Evolutionary conservation across 1,140 invertebrate genomes (phyloP).

Genomic region (Diploscapter pachys): DNA sequence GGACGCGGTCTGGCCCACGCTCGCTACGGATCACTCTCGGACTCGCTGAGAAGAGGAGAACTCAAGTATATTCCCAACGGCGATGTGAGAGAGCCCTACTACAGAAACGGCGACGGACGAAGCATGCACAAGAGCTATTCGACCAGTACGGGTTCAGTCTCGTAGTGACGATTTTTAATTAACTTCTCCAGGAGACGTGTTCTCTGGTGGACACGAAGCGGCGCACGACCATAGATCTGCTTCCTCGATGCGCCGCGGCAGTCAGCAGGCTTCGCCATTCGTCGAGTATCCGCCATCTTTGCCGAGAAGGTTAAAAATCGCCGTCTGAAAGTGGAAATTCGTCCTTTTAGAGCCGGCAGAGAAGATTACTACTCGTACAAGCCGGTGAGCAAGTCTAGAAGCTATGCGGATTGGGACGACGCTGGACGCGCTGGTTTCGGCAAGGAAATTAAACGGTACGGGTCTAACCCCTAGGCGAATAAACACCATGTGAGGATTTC

Average conservation of each 20-base stretch:
- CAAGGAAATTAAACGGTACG: slow-evolving; percentile 15
- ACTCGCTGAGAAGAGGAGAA: slow-evolving; percentile 51
- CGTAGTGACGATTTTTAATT: no score
- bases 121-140: slow-evolving; percentile 49
- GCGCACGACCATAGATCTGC: slow-evolving; percentile 31
- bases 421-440: slow-evolving; percentile 26
- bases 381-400: slow-evolving; percentile 38
- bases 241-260: slow-evolving; percentile 41
- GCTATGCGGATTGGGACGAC: slow-evolving; percentile 43
- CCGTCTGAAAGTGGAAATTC: background rate
- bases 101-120: slow-evolving; percentile 12
- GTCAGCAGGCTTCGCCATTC: slow-evolving; percentile 39
- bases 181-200: slow-evolving; percentile 38
- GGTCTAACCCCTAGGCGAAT: background rate
- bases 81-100: slow-evolving; percentile 35
- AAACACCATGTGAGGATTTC: slow-evolving; percentile 1
- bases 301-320: slow-evolving; percentile 22
- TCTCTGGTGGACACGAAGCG: slow-evolving; percentile 34
- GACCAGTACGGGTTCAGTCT: slow-evolving; percentile 2
- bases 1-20: slow-evolving; percentile 39
- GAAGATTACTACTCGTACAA: slow-evolving; percentile 34
- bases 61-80: slow-evolving; percentile 53
- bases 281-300: slow-evolving; percentile 56
- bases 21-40: slow-evolving; percentile 49
- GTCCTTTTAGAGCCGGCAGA: slow-evolving; percentile 15